phyloP scores from a whole-genome alignment of 2,797 vertebrate genomes.

The Pipistrellus pipistrellus region DNA sequence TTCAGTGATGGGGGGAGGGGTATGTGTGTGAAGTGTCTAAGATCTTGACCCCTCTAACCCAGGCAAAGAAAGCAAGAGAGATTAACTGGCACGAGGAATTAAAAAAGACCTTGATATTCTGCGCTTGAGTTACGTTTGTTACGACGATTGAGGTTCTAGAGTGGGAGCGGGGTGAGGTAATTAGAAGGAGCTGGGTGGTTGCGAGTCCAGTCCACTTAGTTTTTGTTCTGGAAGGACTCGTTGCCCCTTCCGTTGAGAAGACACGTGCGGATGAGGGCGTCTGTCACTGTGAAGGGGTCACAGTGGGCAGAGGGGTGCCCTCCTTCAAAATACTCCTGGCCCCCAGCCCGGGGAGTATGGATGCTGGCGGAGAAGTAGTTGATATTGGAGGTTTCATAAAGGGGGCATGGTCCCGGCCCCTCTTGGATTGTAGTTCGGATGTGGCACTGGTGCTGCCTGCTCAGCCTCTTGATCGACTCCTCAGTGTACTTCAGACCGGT shows the following conservation, averaged over 20 bases:
- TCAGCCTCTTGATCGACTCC: constrained; percentile 95
- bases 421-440: constrained; percentile 95
- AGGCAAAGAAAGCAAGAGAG: constrained; percentile 82
- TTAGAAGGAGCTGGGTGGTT: too few relatives aligned
- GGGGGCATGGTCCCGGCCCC: constrained; percentile 95
- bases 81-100: constrained; percentile 83
- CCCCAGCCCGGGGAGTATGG: constrained; percentile 94
- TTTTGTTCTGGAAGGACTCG: too few relatives aligned
- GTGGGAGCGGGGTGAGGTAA: too few relatives aligned
- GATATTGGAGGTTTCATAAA: constrained; percentile 96
- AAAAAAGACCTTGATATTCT: constrained; percentile 81
- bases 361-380: constrained; percentile 97
- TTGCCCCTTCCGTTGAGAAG: constrained; percentile 93
- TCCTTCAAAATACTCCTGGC: constrained; percentile 98
- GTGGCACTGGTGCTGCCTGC: constrained; percentile 85
- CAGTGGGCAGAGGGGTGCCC: constrained; percentile 98
- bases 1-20: constrained; percentile 65
- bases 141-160: too few relatives aligned
- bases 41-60: constrained; percentile 55
- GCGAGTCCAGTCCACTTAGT: too few relatives aligned
- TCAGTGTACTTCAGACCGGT: constrained; percentile 97
- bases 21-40: constrained; percentile 55
- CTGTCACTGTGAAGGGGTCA: constrained; percentile 95
- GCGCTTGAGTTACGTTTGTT: constrained; percentile 84
- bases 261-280: constrained; percentile 97